A percentile compares a stretch with the other conserved stretches of the same genome.
Evolutionary conservation across 2,797 vertebrate species (phyloP).

Genomic region (Uromys caudimaculatus): DNA sequence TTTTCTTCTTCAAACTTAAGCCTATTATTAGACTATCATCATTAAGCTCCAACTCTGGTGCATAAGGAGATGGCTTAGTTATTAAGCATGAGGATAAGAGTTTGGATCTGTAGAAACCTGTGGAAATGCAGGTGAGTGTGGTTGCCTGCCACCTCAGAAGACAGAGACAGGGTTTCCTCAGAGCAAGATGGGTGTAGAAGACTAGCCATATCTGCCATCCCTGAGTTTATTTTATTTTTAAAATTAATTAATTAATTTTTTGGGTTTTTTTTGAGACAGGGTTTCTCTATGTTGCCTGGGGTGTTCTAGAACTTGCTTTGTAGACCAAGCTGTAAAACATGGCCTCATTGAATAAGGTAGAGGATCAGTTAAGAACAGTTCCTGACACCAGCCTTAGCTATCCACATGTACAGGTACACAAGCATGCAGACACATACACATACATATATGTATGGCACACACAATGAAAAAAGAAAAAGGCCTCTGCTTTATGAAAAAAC

Average conservation of each 20-base stretch:
- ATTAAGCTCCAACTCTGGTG: background rate
- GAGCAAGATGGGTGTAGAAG: background rate
- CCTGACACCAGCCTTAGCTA: background rate
- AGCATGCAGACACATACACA: background rate
- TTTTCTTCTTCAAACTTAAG: background rate
- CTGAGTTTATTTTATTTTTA: background rate
- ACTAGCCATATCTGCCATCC: background rate
- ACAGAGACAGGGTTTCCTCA: background rate
- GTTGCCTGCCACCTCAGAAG: no score
- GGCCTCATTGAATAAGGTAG: background rate
- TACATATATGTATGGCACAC: background rate
- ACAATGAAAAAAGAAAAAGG: background rate
- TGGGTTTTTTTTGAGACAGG: background rate
- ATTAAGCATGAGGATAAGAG: background rate
- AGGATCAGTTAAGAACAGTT: background rate
- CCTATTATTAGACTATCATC: background rate
- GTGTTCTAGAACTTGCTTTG: background rate
- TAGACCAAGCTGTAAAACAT: background rate
- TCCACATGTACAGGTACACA: background rate
- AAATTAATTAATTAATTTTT: background rate
- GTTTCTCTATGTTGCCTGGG: background rate
- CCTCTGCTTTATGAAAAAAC: background rate
- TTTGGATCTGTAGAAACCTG: background rate
- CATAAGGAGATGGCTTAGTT: background rate
- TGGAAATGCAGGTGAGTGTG: background rate